Conservation (phyloP, 2,113 vertebrate genomes). For the Tragelaphus strepsiceros region DNA sequence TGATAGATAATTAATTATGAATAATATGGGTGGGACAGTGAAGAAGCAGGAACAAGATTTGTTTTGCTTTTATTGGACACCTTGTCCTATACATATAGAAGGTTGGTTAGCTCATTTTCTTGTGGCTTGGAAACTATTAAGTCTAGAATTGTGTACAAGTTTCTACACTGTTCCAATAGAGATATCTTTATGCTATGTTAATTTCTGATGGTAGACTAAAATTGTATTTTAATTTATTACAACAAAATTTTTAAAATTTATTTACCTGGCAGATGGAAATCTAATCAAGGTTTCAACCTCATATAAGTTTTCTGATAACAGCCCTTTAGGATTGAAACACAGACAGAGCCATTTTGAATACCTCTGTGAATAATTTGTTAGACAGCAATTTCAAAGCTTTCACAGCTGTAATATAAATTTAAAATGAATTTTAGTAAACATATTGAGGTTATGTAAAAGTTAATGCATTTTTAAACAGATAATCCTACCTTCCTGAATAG, state of each 20-base stretch:
- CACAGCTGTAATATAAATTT: conserved; percentile 55
- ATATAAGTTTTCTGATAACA: conserved; percentile 37
- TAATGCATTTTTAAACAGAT: conserved; percentile 63
- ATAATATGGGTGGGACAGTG: neutral
- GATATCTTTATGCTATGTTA: neutral
- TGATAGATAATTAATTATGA: neutral
- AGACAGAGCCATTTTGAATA: conserved; percentile 53
- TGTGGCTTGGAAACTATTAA: neutral
- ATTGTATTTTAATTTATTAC: conserved; percentile 6
- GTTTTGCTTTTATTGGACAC: neutral
- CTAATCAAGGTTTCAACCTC: conserved; percentile 31
- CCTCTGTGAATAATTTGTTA: conserved; percentile 60
- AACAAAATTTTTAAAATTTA: neutral
- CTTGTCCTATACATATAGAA: neutral
- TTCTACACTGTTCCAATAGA: neutral
- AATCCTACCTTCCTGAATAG: conserved; percentile 36
- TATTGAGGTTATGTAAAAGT: conserved; percentile 57
- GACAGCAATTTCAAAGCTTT: conserved; percentile 61
- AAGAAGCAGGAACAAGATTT: neutral
- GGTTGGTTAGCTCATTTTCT: neutral
- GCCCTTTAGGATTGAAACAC: neutral
- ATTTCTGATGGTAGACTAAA: neutral
- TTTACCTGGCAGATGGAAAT: neutral
- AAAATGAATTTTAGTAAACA: conserved; percentile 68
- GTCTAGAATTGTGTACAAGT: neutral